Evolutionary conservation across 2,888 invertebrate species (phyloP).

Genomic region (Ditylenchus weischeri): DNA sequence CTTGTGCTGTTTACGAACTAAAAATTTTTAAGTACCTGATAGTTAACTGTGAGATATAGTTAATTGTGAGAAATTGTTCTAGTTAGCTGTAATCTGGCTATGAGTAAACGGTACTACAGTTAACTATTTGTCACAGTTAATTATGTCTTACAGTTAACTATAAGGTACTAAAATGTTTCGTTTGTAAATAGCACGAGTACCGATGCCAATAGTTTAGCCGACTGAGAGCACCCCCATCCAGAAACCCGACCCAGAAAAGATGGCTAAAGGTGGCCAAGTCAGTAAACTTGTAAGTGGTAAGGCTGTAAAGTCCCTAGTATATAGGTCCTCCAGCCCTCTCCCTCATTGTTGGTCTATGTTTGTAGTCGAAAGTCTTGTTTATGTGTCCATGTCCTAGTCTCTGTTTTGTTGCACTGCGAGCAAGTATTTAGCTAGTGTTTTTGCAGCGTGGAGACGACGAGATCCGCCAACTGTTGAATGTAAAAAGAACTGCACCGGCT

Average conservation of each 20-base stretch:
- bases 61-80: too few relatives aligned
- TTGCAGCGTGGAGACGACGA: conserved; percentile 52
- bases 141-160: too few relatives aligned
- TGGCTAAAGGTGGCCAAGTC: conserved; percentile 26
- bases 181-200: not conserved
- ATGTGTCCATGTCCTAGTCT: too few relatives aligned
- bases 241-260: conserved; percentile 28
- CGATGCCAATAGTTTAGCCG: conserved; percentile 20
- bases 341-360: conserved; percentile 3
- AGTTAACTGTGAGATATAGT: too few relatives aligned
- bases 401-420: not conserved
- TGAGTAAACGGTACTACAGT: too few relatives aligned
- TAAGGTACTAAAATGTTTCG: conserved; percentile 1
- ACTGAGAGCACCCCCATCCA: conserved; percentile 23
- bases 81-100: too few relatives aligned
- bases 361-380: not conserved
- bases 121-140: too few relatives aligned
- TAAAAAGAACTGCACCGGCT: conserved; percentile 23
- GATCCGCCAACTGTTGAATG: conserved; percentile 49
- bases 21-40: too few relatives aligned
- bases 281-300: conserved; percentile 37
- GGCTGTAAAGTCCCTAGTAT: not conserved
- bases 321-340: not conserved
- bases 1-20: too few relatives aligned
- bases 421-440: conserved; percentile 12